Base-by-base conservation (phyloP, 2,113 vertebrate species). In the Mus pahari region DNA sequence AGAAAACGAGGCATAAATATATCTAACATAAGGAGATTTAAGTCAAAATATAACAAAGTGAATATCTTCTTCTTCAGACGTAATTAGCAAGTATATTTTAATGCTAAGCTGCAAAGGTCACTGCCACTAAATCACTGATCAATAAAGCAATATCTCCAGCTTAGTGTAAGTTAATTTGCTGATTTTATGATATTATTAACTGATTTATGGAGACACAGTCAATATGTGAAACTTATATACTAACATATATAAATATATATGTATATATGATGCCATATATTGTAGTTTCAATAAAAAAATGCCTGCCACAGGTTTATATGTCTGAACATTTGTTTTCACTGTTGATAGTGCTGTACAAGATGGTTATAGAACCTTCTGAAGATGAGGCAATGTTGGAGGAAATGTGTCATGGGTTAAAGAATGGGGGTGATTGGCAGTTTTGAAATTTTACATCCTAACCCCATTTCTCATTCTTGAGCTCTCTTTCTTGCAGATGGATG, bases 1-100 rank as follows among this genome's bases (percentile, higher is more conserved):
- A 96, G 87, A 92, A 96, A 93, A 83, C 12, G 62, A 90, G 71
- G 53, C 70, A 89, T 64, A 77, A 86, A 79, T 90, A 58, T 79
- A 79, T 70, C 12, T 42, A 89, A n/a, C n/a, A 71, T 91, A 86
- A 16, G 16, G 53, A 71, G 73, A 42, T 16, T 58, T n/a, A 86
- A 90, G 33, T 86, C 90, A 86, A 82, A 86, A 81, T 79, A n/a
- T 24, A 75, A 62, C 22, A n/a, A 31, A 53, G 17, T 93, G 36
- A 58, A 6, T 89, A 53, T 79, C 82, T 92, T 60, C 6, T 2
- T 79, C 8, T 91, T 95, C 48, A 88, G 20, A 31, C 9, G 17
- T 62, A 84, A 66, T 86, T 91, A 55, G 24, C 6, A 95, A 95
- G 70, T 95, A 60, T 81, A 84, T 68, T 75, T 96, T 86, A 96